Conservation (phyloP, 2,797 vertebrate genomes). For the Epinephelus coioides region DNA sequence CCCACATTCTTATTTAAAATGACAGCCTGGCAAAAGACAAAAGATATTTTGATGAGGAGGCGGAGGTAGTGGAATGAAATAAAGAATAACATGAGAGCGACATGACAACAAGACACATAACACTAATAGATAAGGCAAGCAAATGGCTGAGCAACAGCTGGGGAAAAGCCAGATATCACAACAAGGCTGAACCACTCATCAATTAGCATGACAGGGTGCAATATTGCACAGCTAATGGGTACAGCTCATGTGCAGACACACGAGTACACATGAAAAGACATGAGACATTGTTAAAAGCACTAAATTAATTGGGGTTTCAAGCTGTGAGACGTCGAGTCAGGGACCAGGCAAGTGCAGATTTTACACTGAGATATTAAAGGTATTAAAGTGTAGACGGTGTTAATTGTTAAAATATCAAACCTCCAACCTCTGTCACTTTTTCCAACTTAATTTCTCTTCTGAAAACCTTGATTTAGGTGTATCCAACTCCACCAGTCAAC, state of each 20-base stretch:
- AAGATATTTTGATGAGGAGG: conserved; percentile 36
- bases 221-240: conserved; percentile 50
- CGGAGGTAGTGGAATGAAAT: conserved; percentile 8
- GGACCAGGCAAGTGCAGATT: conserved; percentile 12
- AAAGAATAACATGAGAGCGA: conserved; percentile 13
- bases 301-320: conserved; percentile 15
- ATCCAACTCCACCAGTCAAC: background rate
- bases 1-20: conserved; percentile 48
- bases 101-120: conserved; percentile 38
- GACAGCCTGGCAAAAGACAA: conserved; percentile 44
- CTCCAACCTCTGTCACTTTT: background rate
- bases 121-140: conserved; percentile 45
- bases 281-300: conserved; percentile 27
- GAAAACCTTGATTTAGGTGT: conserved; percentile 18
- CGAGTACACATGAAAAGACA: conserved; percentile 44
- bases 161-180: conserved; percentile 43
- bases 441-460: conserved; percentile 7
- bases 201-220: conserved; percentile 60
- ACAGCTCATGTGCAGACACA: conserved; percentile 23
- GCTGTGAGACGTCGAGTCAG: conserved; percentile 29
- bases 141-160: conserved; percentile 51
- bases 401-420: conserved; percentile 32
- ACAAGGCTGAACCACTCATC: conserved; percentile 47
- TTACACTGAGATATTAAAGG: conserved; percentile 12
- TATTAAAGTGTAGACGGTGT: conserved; percentile 17